Evolutionary conservation across 2,113 vertebrate genomes (phyloP), one percentile per base, ranked within the genome.

Genomic region (Phasianus colchicus): DNA sequence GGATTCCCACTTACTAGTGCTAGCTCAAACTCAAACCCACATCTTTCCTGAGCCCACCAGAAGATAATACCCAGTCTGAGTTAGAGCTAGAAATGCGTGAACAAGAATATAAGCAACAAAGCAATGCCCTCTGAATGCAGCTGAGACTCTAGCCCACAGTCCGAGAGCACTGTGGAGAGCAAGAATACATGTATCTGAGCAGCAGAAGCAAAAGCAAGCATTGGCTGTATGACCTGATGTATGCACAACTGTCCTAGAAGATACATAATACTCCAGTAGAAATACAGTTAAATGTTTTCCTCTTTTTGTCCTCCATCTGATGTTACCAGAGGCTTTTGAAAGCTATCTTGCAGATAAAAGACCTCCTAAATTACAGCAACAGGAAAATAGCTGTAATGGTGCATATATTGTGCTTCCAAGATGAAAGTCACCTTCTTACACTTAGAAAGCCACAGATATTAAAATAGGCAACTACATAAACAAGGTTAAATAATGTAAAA

Each of bases 391-490:
- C 85, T 89, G 29, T 95, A 95, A 96, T 96, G 79, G 86, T 84
- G 93, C 90, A 95, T 86, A 74, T 72, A 86, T 86, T 91, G 94
- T 84, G 79, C 58, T 95, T 94, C 69, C 61, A 81, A 96, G 96
- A 96, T 95, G 88, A 97, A 97, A 97, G 96, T 91, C 93, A 95
- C 85, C 94, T 95, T 93, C 86, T 84, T 87, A 86, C 70, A 75
- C 32, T 18, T 79, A 91, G 57, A 91, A 92, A 91, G 67, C 47
- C 73, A 60, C 3, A 72, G 73, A 57, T 86, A 93, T 90, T 88
- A 91, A 84, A 93, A 88, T 27, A 57, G 1, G 11, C 24, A 83
- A 54, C 75, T 55, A 91, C 89, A 85, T 74, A 92, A 97, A 88
- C 79, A 94, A 91, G 88, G 83, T 80, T 92, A 86, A 89, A 88